Evolutionary conservation across 2,888 invertebrate genomes (phyloP).

Genomic region (Xestia xanthographa): DNA sequence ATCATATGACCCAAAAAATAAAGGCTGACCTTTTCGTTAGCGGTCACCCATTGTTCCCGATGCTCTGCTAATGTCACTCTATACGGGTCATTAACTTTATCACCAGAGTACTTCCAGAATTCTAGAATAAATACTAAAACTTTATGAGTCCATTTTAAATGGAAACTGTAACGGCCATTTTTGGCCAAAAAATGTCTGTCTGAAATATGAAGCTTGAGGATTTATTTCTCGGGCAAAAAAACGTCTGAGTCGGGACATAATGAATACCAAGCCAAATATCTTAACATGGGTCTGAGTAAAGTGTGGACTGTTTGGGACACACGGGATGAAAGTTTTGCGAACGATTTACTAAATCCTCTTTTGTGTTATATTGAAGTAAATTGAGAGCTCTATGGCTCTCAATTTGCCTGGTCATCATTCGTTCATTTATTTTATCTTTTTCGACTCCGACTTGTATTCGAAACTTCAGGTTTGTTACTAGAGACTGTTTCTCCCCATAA

Average conservation of each 20-base stretch:
- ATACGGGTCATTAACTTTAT: conserved; percentile 56
- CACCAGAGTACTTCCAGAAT: conserved; percentile 37
- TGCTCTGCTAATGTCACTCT: conserved; percentile 33
- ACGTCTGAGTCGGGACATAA: conserved; percentile 67
- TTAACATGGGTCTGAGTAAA: conserved; percentile 59
- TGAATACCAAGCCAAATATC: conserved; percentile 74
- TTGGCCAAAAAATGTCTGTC: conserved; percentile 67
- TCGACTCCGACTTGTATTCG: too few relatives aligned
- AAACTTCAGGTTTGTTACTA: too few relatives aligned
- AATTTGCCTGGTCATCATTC: too few relatives aligned
- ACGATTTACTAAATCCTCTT: background rate
- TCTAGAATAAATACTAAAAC: conserved; percentile 50
- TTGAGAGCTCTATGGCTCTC: background rate
- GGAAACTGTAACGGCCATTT: conserved; percentile 67
- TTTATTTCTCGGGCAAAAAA: conserved; percentile 66
- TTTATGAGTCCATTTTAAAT: conserved; percentile 65
- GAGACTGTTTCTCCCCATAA: too few relatives aligned
- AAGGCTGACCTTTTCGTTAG: conserved; percentile 26
- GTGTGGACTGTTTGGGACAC: conserved; percentile 39
- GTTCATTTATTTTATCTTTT: too few relatives aligned
- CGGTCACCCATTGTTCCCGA: conserved; percentile 25
- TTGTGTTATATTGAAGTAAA: background rate
- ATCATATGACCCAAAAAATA: conserved; percentile 39
- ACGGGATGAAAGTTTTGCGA: background rate
- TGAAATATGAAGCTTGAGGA: conserved; percentile 69